A percentile compares a stretch with the other conserved stretches of the same genome.
Evolutionary conservation across 2,797 vertebrate genomes (phyloP).

Genomic region (Dendrocincla fuliginosa): DNA sequence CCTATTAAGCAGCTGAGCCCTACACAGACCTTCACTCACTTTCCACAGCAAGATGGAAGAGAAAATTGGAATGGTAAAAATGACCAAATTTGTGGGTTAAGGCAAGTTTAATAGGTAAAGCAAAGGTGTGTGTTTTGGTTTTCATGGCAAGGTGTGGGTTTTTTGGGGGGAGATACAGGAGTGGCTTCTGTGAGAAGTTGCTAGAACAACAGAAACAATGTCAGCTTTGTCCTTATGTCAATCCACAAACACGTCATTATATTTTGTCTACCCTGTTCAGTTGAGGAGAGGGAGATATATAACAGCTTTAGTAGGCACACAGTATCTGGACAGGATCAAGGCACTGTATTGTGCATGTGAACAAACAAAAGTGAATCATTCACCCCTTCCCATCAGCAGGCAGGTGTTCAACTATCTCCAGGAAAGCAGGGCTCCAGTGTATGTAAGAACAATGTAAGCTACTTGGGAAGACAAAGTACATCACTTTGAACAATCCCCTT

Average conservation of each 20-base stretch:
- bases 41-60: rapidly evolving
- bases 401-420: background rate
- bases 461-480: background rate
- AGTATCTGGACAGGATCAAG: background rate
- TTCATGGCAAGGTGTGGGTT: background rate
- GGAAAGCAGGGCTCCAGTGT: background rate
- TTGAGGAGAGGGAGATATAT: background rate
- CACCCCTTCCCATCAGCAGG: background rate
- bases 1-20: background rate
- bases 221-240: no score
- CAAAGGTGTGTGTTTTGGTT: background rate
- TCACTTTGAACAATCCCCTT: rapidly evolving
- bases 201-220: background rate
- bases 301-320: background rate
- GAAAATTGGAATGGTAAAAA: background rate
- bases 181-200: background rate
- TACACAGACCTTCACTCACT: background rate
- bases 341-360: background rate
- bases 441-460: background rate
- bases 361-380: background rate
- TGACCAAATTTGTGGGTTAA: background rate
- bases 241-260: background rate
- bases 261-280: background rate
- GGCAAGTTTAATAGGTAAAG: background rate
- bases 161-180: rapidly evolving